These are phyloP conservation scores for Saiga tatarica DNA, from an alignment of 2,113 vertebrate genomes.

Conservation along the genomic window DNA sequence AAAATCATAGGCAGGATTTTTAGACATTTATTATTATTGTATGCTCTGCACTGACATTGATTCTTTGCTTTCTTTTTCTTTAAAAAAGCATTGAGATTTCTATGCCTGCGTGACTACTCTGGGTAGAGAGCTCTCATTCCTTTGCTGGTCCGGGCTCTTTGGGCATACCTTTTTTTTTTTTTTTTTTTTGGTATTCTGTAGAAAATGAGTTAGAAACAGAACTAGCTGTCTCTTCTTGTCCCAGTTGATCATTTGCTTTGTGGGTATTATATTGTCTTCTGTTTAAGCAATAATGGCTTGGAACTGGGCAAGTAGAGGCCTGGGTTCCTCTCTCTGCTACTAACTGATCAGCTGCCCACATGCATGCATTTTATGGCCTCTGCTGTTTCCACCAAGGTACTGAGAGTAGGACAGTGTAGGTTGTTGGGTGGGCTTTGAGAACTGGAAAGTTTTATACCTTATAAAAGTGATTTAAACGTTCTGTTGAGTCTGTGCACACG, in stretches of 20 bases:
- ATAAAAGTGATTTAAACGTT: not conserved
- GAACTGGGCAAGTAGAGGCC: not conserved
- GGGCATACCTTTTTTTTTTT: not conserved
- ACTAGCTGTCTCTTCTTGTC: not conserved
- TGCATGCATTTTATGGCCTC: not conserved
- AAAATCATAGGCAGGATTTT: not conserved
- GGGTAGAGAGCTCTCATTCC: not conserved
- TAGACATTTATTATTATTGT: not conserved
- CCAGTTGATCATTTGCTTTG: not conserved
- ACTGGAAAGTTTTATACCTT: not conserved
- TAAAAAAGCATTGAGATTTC: not conserved
- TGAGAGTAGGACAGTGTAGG: not conserved
- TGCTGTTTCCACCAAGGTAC: not conserved
- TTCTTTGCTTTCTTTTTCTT: not conserved
- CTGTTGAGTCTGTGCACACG: not conserved
- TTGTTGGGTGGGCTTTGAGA: not conserved
- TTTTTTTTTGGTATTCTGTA: not conserved
- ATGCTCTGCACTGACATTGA: not conserved
- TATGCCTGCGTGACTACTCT: not conserved
- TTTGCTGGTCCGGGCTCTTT: not conserved
- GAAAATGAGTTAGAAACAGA: not conserved
- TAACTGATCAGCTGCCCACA: not conserved
- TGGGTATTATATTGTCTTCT: not conserved
- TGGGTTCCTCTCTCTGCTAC: not conserved
- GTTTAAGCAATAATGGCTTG: not conserved